Conservation (phyloP, 1,140 invertebrate genomes). For the Diabrotica undecimpunctata region DNA sequence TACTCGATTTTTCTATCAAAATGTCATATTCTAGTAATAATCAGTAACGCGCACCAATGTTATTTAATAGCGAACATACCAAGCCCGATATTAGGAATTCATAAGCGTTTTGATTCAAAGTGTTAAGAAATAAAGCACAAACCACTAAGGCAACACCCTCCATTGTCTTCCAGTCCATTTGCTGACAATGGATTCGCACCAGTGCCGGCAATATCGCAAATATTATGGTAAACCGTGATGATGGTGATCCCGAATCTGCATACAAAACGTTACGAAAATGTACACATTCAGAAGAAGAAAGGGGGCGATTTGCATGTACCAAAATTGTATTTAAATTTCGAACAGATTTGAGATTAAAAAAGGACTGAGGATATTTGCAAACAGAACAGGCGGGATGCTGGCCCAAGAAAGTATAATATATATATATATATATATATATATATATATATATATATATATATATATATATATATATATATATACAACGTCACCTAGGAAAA, state of each 20-base stretch:
- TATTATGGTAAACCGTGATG: constrained; percentile 2
- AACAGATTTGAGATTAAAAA: constrained; percentile 1
- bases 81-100: neutral
- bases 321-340: neutral
- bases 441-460: too few species aligned
- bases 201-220: neutral
- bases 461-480: too few species aligned
- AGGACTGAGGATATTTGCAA: neutral
- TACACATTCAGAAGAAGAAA: constrained; percentile 2
- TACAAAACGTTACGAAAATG: constrained; percentile 1
- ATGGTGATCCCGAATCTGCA: neutral
- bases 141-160: neutral
- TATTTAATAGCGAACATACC: neutral
- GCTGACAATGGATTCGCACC: constrained; percentile 1
- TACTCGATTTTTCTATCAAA: too few species aligned
- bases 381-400: neutral
- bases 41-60: too few species aligned
- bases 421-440: too few species aligned
- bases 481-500: too few species aligned
- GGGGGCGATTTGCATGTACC: neutral
- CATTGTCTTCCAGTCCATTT: neutral
- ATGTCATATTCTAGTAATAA: too few species aligned
- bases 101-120: neutral
- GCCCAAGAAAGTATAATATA: too few species aligned
- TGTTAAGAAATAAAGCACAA: neutral